Percentiles rank a stretch among this genome's conserved stretches.
phyloP scores from a whole-genome alignment of 2,797 vertebrate species.

The Zalophus californianus region DNA sequence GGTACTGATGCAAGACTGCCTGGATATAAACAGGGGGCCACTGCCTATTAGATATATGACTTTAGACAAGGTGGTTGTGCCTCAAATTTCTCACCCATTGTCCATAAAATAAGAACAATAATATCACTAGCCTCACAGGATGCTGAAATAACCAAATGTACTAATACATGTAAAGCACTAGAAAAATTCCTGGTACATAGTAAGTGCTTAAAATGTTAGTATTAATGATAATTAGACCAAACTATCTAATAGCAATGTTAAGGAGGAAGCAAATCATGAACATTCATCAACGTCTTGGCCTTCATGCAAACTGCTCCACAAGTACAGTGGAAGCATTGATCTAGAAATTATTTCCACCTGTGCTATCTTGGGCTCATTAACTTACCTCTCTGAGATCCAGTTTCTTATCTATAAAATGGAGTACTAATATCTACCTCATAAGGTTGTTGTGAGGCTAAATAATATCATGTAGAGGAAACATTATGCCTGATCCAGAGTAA shows the following conservation, averaged over 20 bases:
- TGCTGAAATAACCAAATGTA: slow-evolving; percentile 18
- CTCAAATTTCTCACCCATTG: background rate
- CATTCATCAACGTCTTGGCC: background rate
- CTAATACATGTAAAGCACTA: background rate
- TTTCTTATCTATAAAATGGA: slow-evolving; percentile 19
- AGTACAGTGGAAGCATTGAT: background rate
- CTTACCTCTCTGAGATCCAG: background rate
- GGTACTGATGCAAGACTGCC: background rate
- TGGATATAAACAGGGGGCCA: background rate
- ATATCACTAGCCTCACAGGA: background rate
- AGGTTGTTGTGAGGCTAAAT: background rate
- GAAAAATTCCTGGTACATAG: background rate
- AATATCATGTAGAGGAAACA: background rate
- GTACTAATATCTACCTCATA: background rate
- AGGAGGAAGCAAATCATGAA: background rate
- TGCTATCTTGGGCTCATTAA: background rate
- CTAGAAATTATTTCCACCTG: background rate
- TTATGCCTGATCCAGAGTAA: background rate
- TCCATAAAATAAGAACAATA: background rate
- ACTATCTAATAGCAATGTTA: background rate
- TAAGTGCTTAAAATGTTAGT: background rate
- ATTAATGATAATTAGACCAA: slow-evolving; percentile 40
- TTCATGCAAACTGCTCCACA: background rate
- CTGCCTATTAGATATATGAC: background rate
- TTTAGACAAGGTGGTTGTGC: background rate